phyloP scores from a whole-genome alignment of 2,888 invertebrate species.

The Xylota sylvarum region DNA sequence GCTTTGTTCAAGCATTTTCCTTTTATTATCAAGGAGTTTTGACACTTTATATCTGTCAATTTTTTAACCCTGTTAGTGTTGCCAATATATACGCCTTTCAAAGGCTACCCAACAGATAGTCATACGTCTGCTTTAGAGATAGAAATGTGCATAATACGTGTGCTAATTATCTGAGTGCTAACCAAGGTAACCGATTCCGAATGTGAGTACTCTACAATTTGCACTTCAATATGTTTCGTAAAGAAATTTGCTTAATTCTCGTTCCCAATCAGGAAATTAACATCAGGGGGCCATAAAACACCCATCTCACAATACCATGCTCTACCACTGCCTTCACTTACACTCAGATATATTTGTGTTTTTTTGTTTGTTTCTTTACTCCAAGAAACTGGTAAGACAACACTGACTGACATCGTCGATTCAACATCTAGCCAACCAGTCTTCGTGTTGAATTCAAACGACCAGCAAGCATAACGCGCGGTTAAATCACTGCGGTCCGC shows the following conservation, averaged over 20 bases:
- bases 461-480: slow-evolving; percentile 55
- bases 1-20: too few relatives aligned
- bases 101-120: too few relatives aligned
- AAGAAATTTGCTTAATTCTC: neutral
- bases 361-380: slow-evolving; percentile 17
- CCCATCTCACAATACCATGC: neutral
- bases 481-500: slow-evolving; percentile 30
- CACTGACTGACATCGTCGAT: slow-evolving; percentile 53
- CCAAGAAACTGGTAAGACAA: slow-evolving; percentile 73
- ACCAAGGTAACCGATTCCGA: too few relatives aligned
- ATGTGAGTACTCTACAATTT: too few relatives aligned
- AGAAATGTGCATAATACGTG: too few relatives aligned
- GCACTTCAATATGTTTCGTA: too few relatives aligned
- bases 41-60: too few relatives aligned
- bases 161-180: too few relatives aligned
- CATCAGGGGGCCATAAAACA: neutral
- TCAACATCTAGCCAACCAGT: slow-evolving; percentile 59
- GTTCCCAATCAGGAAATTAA: neutral
- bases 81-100: too few relatives aligned
- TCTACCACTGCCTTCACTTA: slow-evolving; percentile 28
- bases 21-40: too few relatives aligned
- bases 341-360: slow-evolving; percentile 15
- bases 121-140: too few relatives aligned
- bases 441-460: slow-evolving; percentile 71
- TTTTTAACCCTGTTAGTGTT: too few relatives aligned